A percentile compares a stretch with the other conserved stretches of the same genome.
phyloP scores from a whole-genome alignment of 2,113 vertebrate species.

The Hypanus sabinus region DNA sequence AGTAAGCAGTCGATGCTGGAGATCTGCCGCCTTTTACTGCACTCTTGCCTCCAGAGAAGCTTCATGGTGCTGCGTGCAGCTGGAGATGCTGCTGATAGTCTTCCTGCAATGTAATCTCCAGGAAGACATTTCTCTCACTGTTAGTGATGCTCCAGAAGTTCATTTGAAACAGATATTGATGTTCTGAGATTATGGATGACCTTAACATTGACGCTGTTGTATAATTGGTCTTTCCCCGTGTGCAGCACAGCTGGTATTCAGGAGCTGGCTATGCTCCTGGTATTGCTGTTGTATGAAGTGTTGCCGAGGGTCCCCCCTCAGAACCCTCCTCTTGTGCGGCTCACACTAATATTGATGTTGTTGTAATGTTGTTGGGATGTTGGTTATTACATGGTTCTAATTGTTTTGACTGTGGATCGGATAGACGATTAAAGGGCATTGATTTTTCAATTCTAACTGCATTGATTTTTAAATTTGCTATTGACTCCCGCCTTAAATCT shows the following conservation, averaged over 20 bases:
- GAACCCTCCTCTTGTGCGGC: neutral
- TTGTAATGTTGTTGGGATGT: slow-evolving; percentile 58
- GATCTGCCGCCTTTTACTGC: no score
- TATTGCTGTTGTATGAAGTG: neutral
- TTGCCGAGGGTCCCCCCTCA: neutral
- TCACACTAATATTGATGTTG: slow-evolving; percentile 11
- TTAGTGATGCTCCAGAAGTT: no score
- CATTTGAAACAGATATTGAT: no score
- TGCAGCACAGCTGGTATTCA: neutral
- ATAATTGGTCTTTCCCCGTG: neutral
- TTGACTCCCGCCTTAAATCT: slow-evolving; percentile 90
- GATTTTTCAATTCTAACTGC: slow-evolving; percentile 90
- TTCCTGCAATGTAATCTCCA: no score
- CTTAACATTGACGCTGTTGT: neutral
- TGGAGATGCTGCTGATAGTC: no score
- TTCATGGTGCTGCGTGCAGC: no score
- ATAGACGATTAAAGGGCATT: slow-evolving; percentile 92
- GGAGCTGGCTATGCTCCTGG: neutral
- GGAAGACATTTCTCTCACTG: no score
- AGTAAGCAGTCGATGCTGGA: no score
- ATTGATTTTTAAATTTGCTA: slow-evolving; percentile 97
- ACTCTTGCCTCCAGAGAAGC: no score
- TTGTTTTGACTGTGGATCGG: slow-evolving; percentile 93
- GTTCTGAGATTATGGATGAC: no score
- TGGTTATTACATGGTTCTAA: slow-evolving; percentile 88